A percentile compares a stretch with the other conserved stretches of the same genome.
Evolutionary conservation across 2,888 invertebrate species (phyloP).

Genomic region (Caenorhabditis sp.): DNA sequence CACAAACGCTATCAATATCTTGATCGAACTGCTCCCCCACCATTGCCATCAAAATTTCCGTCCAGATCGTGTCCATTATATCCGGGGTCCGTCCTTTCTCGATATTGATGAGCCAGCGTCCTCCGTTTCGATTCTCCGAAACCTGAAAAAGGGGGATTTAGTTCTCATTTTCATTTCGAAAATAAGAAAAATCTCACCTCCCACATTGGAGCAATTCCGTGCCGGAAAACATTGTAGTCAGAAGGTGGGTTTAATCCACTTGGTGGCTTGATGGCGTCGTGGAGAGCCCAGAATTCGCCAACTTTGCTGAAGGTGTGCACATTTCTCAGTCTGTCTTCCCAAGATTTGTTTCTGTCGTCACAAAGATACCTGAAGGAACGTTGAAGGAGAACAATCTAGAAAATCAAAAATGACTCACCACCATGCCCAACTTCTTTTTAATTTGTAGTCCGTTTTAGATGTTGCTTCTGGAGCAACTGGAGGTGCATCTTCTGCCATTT

Average conservation of each 20-base stretch:
- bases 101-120: slow-evolving; percentile 84
- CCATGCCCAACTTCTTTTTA: slow-evolving; percentile 44
- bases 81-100: slow-evolving; percentile 69
- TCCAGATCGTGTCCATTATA: slow-evolving; percentile 80
- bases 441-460: not conserved
- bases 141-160: slow-evolving; percentile 76
- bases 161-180: too few relatives aligned
- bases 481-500: not conserved
- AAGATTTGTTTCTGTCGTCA: slow-evolving; percentile 85
- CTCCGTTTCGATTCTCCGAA: slow-evolving; percentile 84
- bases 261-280: slow-evolving; percentile 89
- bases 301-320: slow-evolving; percentile 96
- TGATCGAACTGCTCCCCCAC: slow-evolving; percentile 97
- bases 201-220: slow-evolving; percentile 85
- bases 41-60: slow-evolving; percentile 87
- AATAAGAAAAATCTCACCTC: slow-evolving; percentile 83
- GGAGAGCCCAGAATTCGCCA: slow-evolving; percentile 98
- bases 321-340: slow-evolving; percentile 95
- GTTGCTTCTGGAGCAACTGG: not conserved
- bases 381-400: not conserved
- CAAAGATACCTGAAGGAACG: slow-evolving; percentile 73
- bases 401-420: slow-evolving; percentile 22
- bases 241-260: slow-evolving; percentile 73
- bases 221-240: slow-evolving; percentile 83
- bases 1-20: slow-evolving; percentile 86